Evolutionary conservation across 2,888 invertebrate genomes (phyloP), one percentile per base, ranked within the genome.

Genomic region (Nomada fabriciana): DNA sequence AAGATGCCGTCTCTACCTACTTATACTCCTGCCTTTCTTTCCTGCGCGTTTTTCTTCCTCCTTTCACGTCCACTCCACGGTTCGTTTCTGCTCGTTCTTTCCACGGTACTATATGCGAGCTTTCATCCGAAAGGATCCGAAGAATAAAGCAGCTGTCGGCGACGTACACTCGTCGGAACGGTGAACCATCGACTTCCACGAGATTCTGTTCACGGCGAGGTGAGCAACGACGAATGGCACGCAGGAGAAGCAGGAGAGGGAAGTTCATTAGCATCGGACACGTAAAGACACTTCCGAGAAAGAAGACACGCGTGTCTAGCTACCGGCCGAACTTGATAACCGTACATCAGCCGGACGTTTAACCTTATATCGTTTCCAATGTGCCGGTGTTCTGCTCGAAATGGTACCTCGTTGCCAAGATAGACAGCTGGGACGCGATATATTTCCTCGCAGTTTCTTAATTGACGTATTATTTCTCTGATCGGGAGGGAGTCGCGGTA

Each of bases 1-100:
- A 91, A 91, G 91, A 90, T 88, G 86, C 86, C 89, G 88, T 89
- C 86, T 57, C 71, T 52, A 59, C 83, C 76, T 85, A 80, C 80
- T 84, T 78, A 80, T 82, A 43, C 78, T 61, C 42, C 71, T 25
- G 23, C 23, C 47, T n/a, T 15, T 50, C 73, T 13, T 63, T 53
- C 42, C 47, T 0, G 0, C 47, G 47, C 47, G 47, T 47, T 47
- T 15, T 47, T 47, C 47, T 11, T 47, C 47, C 15, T 47, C 50
- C 76, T 74, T 75, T 80, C 59, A 80, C 59, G 50, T 64, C 20
- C 25, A 5, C 42, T 64, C 50, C 59, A 65, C 65, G 29, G 25
- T 69, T 20, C 47, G 25, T 53, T 25, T 61, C 53, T 59, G 50
- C 20, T 20, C 55, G 20, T 61, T 25, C 36, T 50, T 65, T 36